Evolutionary conservation across 2,113 vertebrate species (phyloP), one percentile per base, ranked within the genome.

Genomic region (Zapus hudsonius): DNA sequence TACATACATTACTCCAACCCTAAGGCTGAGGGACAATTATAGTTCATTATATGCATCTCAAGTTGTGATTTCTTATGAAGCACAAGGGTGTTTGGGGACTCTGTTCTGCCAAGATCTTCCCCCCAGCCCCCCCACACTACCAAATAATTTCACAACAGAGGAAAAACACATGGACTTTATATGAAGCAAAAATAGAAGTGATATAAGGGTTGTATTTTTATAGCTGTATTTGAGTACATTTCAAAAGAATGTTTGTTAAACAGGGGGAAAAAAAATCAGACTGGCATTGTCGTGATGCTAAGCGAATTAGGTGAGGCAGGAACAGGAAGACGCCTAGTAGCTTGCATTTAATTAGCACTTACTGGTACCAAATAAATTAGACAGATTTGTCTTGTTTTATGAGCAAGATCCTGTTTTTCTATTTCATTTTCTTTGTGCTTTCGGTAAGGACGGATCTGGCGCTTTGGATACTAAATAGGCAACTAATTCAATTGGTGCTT

Each of bases 351-450:
- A 99, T 99, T 99, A 99, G 98, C 98, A 98, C 98, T 98, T 98
- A 98, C 98, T 98, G 98, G 98, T 98, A 98, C 98, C 98, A 98
- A 98, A 98, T 98, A 98, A 98, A 98, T 98, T 98, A 98, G 97
- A 96, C 98, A 98, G 98, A 99, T 98, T 98, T 98, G 98, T 98
- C 98, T 98, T 99, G 98, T 99, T 99, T 99, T 98, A 98, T 98
- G 98, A 98, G 98, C 98, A 98, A 99, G 98, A 98, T 98, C 98
- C 98, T 99, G 98, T 99, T 99, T 99, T 98, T 99, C 98, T 99
- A 98, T 98, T 97, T 98, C 98, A 94, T 98, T 98, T 97, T 98
- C 98, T 99, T 99, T 99, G 98, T 99, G 98, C 98, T 98, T 98
- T 98, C 98, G 98, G 98, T 98, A 98, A 98, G 98, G 98, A 98